phyloP scores from a whole-genome alignment of 2,888 invertebrate species.

The Macropis europaea region DNA sequence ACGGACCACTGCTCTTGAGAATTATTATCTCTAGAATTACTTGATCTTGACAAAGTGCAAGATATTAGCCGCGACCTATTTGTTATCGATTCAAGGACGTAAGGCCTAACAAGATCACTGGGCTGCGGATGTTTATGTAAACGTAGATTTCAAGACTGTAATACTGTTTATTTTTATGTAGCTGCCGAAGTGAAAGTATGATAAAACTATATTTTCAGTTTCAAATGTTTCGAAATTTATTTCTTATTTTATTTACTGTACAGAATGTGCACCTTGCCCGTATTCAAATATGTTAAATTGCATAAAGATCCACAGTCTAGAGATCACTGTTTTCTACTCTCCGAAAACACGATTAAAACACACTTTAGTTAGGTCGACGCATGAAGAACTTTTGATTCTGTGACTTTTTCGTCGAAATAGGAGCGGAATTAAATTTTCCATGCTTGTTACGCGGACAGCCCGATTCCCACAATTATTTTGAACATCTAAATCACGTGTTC shows the following conservation, averaged over 20 bases:
- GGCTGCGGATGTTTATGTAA: no score
- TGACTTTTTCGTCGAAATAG: background rate
- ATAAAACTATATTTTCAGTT: no score
- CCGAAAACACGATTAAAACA: background rate
- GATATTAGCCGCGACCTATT: constrained; percentile 15
- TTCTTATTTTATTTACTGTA: no score
- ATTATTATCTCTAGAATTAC: constrained; percentile 42
- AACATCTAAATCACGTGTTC: background rate
- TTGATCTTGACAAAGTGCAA: constrained; percentile 14
- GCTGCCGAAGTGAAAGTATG: no score
- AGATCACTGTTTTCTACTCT: no score
- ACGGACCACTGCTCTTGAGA: constrained; percentile 30
- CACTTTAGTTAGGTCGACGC: background rate
- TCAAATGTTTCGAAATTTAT: no score
- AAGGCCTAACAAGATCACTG: background rate
- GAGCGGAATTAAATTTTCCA: background rate
- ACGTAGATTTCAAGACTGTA: no score
- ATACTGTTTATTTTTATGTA: no score
- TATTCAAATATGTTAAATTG: no score
- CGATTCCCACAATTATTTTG: background rate
- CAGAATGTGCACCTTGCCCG: no score
- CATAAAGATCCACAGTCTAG: no score
- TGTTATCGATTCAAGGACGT: background rate
- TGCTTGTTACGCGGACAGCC: background rate
- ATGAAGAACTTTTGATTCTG: background rate